phyloP scores from a whole-genome alignment of 2,888 invertebrate genomes.

The Limenitis camilla region DNA sequence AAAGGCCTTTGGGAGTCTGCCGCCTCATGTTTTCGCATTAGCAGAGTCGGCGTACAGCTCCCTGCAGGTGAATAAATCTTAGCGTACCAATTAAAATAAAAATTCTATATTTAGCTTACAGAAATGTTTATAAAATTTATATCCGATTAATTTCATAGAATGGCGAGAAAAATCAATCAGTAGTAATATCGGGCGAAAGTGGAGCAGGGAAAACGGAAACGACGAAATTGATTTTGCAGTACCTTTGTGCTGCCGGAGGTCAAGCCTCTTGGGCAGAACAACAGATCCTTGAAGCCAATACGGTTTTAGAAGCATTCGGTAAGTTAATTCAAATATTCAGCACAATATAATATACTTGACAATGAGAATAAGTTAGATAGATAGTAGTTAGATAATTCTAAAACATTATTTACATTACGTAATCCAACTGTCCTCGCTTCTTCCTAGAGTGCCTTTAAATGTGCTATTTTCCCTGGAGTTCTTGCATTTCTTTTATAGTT shows the following conservation, averaged over 20 bases:
- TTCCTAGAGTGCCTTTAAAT: conserved; percentile 14
- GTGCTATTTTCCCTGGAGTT: conserved; percentile 8
- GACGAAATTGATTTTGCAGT: conserved; percentile 92
- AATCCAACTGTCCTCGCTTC: conserved; percentile 5
- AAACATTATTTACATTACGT: conserved; percentile 2
- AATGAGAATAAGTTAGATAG: too few relatives aligned
- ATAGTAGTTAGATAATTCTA: too few relatives aligned
- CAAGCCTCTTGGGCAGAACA: conserved; percentile 92
- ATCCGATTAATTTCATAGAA: conserved; percentile 38
- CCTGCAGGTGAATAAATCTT: conserved; percentile 67
- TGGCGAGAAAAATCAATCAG: conserved; percentile 79
- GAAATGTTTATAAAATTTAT: not conserved
- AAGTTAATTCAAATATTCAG: too few relatives aligned
- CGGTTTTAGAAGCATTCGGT: conserved; percentile 95
- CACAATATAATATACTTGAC: too few relatives aligned
- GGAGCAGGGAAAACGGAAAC: conserved; percentile 96
- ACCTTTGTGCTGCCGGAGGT: conserved; percentile 88
- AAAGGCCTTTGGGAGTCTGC: conserved; percentile 84
- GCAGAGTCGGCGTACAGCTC: conserved; percentile 91
- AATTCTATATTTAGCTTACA: not conserved
- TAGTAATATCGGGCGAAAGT: conserved; percentile 94
- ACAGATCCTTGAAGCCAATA: conserved; percentile 94
- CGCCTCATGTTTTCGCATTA: conserved; percentile 93
- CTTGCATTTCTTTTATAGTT: conserved; percentile 9
- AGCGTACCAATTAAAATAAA: conserved; percentile 1